Evolutionary conservation across 2,797 vertebrate genomes (phyloP), one percentile per base, ranked within the genome.

Genomic region (Poeciliopsis paucimaculata): DNA sequence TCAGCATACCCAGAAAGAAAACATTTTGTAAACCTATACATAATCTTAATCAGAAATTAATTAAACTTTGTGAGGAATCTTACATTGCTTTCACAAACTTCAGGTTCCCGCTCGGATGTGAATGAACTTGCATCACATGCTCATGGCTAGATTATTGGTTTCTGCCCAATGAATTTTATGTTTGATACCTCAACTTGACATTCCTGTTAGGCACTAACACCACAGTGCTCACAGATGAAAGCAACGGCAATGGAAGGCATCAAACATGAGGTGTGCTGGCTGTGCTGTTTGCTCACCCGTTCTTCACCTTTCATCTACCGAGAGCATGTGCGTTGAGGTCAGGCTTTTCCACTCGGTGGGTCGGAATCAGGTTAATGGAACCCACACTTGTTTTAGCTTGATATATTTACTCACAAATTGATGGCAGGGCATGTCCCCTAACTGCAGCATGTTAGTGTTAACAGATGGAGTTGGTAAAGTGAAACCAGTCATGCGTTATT

Each of bases 401-500:
- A 75, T 82, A 79, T 73, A 84, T 88, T 89, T 80, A 76, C 72
- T 83, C 81, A 82, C 26, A 84, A 49, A 77, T 41, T 77, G 84
- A 84, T 18, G 36, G 31, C 79, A 78, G 76, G 41, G 46, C 46
- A 75, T 70, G 51, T 57, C 79, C 78, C 85, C 57, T 75, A 51
- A 75, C 68, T n/a, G n/a, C 79, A 81, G 80, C 60, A 64, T 73
- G 72, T 75, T 76, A 45, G 57, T 60, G n/a, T 74, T 82, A 81
- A 84, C 87, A 88, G 87, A 88, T 92, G 87, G 86, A 64, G 66
- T 79, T 78, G 76, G 82, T 85, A 78, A 84, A 86, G 78, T 81
- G 57, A 66, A 46, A 72, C 62, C 73, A 83, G 66, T 87, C 79
- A 86, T 89, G 89, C 77, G 77, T 84, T 71, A 74, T 85, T 64